phyloP scores from a whole-genome alignment of 2,113 vertebrate species.

The Pogonocichla stellata region DNA sequence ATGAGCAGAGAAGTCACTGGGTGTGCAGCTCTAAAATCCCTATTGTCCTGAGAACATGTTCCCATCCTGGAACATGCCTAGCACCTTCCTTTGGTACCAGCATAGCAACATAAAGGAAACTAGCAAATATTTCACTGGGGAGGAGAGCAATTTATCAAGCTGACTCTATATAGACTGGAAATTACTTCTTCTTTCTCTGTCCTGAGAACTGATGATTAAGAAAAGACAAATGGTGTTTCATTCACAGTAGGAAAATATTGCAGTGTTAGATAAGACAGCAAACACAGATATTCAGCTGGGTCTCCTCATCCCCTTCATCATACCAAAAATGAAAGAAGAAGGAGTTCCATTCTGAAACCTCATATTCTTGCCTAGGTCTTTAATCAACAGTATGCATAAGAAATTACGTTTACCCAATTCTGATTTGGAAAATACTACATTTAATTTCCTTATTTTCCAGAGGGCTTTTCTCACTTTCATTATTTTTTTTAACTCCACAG shows the following conservation, averaged over 20 bases:
- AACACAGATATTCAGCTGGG: background rate
- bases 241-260: background rate
- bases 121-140: background rate
- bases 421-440: background rate
- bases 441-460: background rate
- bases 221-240: conserved; percentile 5
- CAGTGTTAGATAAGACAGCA: background rate
- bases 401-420: background rate
- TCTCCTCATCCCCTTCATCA: background rate
- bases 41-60: background rate
- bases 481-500: background rate
- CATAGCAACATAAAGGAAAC: background rate
- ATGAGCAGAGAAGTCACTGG: background rate
- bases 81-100: background rate
- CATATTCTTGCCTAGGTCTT: background rate
- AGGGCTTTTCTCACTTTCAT: background rate
- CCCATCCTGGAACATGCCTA: background rate
- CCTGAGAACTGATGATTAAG: background rate
- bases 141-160: background rate
- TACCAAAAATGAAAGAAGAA: conserved; percentile 13
- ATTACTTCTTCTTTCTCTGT: background rate
- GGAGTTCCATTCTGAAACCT: background rate
- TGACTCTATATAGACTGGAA: background rate
- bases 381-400: background rate
- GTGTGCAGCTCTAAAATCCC: background rate